Evolutionary conservation across 2,888 invertebrate species (phyloP).

Genomic region (Monoplex corrugatus): DNA sequence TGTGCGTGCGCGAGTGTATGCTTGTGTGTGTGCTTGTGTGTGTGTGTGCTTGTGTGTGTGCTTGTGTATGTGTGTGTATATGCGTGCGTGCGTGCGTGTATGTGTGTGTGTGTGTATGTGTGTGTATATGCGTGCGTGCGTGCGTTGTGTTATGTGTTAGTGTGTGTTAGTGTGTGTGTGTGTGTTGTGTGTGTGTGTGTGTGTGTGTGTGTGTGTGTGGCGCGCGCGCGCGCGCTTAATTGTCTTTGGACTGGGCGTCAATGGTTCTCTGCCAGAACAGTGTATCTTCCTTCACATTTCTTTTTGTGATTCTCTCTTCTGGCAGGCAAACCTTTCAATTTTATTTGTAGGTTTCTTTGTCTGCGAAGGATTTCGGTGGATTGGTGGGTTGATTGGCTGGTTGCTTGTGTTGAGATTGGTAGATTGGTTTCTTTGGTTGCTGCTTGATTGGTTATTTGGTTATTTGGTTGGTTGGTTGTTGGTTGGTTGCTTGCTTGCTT

Average conservation of each 20-base stretch:
- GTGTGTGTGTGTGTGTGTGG: background rate
- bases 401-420: too few relatives aligned
- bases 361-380: too few relatives aligned
- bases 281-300: background rate
- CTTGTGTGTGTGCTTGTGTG: background rate
- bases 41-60: slow-evolving; percentile 1
- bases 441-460: too few relatives aligned
- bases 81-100: background rate
- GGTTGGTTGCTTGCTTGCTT: too few relatives aligned
- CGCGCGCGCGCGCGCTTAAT: background rate
- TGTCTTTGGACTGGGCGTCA: background rate
- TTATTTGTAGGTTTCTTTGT: too few relatives aligned
- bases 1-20: background rate
- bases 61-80: background rate
- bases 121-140: background rate
- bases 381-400: too few relatives aligned
- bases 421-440: too few relatives aligned
- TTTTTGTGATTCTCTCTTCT: background rate
- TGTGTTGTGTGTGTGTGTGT: slow-evolving; percentile 39
- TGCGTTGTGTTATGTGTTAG: background rate
- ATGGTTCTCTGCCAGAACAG: too few relatives aligned
- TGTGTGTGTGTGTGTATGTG: slow-evolving; percentile 27
- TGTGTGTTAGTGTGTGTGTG: slow-evolving; percentile 39
- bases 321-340: too few relatives aligned
- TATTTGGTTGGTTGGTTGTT: too few relatives aligned